Percentiles rank a stretch among this genome's conserved stretches.
phyloP scores from a whole-genome alignment of 2,797 vertebrate genomes.

The Galago senegalensis region DNA sequence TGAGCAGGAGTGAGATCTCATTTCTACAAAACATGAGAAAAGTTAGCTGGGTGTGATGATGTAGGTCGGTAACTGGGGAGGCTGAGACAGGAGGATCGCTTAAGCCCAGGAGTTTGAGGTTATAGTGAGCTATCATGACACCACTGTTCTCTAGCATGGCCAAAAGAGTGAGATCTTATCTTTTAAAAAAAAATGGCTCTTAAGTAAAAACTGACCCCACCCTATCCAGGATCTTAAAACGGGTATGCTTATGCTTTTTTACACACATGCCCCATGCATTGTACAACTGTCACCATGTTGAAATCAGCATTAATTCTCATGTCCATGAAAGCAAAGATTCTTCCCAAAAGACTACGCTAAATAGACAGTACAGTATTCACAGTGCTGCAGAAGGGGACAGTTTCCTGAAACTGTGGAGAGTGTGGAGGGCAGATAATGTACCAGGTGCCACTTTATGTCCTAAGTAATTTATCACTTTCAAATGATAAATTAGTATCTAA shows the following conservation, averaged over 20 bases:
- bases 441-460: neutral
- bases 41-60: neutral
- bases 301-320: neutral
- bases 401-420: neutral
- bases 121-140: neutral
- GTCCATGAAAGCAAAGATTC: neutral
- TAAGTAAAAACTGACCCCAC: neutral
- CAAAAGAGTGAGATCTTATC: neutral
- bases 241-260: slow-evolving; percentile 20
- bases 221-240: slow-evolving; percentile 4
- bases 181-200: neutral
- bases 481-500: too few relatives aligned
- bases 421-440: neutral
- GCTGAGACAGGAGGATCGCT: neutral
- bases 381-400: neutral
- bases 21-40: too few relatives aligned
- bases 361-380: neutral
- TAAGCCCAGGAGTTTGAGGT: neutral
- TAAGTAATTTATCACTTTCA: neutral
- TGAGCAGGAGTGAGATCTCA: too few relatives aligned
- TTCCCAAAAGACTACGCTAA: neutral
- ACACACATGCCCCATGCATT: neutral
- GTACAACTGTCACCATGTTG: neutral
- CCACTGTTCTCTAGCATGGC: neutral
- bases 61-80: neutral